A percentile compares a stretch with the other conserved stretches of the same genome.
These are phyloP conservation scores for Forbesichthys papilliferus DNA, from an alignment of 2,113 vertebrate species.

Conservation along the genomic window DNA sequence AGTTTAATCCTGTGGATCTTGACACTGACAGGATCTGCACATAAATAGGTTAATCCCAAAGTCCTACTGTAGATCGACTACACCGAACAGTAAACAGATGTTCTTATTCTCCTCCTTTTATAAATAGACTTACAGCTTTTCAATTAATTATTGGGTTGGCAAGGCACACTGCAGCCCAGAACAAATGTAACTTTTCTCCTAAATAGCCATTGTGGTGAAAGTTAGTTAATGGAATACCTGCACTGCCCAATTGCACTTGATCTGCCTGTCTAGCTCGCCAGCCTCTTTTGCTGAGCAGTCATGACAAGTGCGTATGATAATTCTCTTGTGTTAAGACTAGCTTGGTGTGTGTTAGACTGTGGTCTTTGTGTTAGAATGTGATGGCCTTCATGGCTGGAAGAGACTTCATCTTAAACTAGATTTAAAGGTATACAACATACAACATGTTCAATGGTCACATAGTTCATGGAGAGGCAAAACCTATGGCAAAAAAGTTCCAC, in stretches of 20 bases:
- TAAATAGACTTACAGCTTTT: conserved; percentile 10
- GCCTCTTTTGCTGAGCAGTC: conserved; percentile 22
- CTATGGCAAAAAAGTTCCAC: no score
- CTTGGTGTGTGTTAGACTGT: no score
- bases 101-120: conserved; percentile 39
- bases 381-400: no score
- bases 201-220: conserved; percentile 39
- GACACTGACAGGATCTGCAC: conserved; percentile 26
- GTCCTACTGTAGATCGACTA: conserved; percentile 52
- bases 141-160: conserved; percentile 38
- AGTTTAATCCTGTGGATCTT: conserved; percentile 31
- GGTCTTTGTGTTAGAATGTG: no score
- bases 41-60: conserved; percentile 60
- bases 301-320: conserved; percentile 37
- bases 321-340: no score
- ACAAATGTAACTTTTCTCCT: conserved; percentile 47
- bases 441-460: no score
- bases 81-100: conserved; percentile 31
- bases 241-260: conserved; percentile 30
- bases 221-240: conserved; percentile 51
- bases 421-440: no score
- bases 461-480: no score
- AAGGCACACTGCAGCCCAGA: conserved; percentile 22
- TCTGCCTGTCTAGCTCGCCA: conserved; percentile 28
- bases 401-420: no score